Evolutionary conservation across 2,113 vertebrate genomes (phyloP).

Genomic region (Bubo blakistoni): DNA sequence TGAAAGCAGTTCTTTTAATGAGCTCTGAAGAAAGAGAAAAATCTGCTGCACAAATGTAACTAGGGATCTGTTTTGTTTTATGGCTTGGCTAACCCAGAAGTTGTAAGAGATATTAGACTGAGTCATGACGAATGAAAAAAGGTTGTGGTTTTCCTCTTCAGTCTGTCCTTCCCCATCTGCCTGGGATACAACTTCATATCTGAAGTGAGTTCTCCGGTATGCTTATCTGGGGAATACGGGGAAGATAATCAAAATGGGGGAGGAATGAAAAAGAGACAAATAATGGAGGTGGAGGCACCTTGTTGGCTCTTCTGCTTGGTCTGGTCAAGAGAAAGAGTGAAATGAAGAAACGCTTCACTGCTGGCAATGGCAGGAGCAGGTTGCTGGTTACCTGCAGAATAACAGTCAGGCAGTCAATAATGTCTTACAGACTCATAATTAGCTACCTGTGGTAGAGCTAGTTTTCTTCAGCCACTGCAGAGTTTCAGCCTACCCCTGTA

Average conservation of each 20-base stretch:
- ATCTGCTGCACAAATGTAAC: slow-evolving; percentile 27
- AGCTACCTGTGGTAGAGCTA: not conserved
- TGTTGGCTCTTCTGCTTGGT: not conserved
- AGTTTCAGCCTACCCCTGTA: not conserved
- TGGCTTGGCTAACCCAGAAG: not conserved
- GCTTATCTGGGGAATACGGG: not conserved
- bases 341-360: not conserved
- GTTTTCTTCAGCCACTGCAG: not conserved
- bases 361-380: not conserved
- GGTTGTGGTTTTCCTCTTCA: not conserved
- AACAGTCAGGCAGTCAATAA: not conserved
- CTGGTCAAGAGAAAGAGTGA: not conserved
- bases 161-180: not conserved
- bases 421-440: not conserved
- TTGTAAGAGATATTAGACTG: not conserved
- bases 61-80: slow-evolving; percentile 36
- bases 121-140: not conserved
- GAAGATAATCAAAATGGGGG: not conserved
- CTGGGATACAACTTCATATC: not conserved
- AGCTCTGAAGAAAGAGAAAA: slow-evolving; percentile 25
- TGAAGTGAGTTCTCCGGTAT: not conserved
- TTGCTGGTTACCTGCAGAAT: not conserved
- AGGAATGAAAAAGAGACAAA: not conserved
- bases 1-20: slow-evolving; percentile 21
- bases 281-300: not conserved